Conservation (phyloP, 2,113 vertebrate genomes). For the Austrofundulus limnaeus region DNA sequence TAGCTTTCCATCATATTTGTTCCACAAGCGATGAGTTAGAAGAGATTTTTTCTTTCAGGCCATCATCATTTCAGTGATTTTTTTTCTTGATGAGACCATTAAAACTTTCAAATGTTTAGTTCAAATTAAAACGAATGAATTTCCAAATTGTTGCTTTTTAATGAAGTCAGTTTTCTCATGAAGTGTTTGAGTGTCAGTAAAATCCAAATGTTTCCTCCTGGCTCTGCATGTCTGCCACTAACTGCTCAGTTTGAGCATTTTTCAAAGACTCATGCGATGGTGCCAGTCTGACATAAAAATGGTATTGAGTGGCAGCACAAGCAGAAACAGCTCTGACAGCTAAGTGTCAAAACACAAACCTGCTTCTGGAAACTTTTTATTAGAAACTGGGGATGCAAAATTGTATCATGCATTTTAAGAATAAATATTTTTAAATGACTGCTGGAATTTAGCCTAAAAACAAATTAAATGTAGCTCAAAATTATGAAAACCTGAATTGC, state of each 20-base stretch:
- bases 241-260: slow-evolving; percentile 30
- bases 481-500: too few relatives aligned
- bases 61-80: too few relatives aligned
- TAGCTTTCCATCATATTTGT: too few relatives aligned
- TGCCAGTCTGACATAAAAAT: slow-evolving; percentile 43
- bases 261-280: slow-evolving; percentile 27
- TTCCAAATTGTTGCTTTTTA: too few relatives aligned
- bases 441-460: neutral
- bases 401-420: neutral
- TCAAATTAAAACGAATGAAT: too few relatives aligned
- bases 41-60: too few relatives aligned
- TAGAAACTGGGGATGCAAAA: neutral
- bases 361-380: slow-evolving; percentile 16
- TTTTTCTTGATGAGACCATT: too few relatives aligned
- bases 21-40: too few relatives aligned
- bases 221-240: slow-evolving; percentile 37
- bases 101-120: too few relatives aligned
- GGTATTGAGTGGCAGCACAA: slow-evolving; percentile 37
- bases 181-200: too few relatives aligned
- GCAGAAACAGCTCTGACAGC: slow-evolving; percentile 48
- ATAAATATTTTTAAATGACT: neutral
- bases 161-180: too few relatives aligned
- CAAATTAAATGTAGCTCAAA: neutral
- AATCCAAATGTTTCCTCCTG: too few relatives aligned
- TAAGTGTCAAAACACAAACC: slow-evolving; percentile 29